phyloP scores from a whole-genome alignment of 2,113 vertebrate genomes.

The Albula goreensis region DNA sequence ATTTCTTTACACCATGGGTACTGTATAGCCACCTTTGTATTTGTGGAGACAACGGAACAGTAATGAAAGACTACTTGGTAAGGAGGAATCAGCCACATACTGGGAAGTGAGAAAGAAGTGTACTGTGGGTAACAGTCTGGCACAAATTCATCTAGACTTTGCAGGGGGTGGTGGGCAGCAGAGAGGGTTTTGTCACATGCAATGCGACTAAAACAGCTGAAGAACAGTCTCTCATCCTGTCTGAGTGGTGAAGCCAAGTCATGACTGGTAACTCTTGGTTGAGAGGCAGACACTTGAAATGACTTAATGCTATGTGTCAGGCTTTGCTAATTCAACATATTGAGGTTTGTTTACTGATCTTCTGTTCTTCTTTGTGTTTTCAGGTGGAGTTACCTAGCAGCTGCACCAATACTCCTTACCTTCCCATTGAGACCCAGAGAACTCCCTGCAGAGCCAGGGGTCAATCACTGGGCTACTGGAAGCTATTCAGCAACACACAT shows the following conservation, averaged over 20 bases:
- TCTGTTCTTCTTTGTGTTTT: neutral
- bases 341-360: neutral
- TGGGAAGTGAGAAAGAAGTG: neutral
- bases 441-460: neutral
- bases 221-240: neutral
- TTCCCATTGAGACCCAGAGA: neutral
- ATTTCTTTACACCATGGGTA: neutral
- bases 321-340: neutral
- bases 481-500: neutral
- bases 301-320: neutral
- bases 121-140: neutral
- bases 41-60: neutral
- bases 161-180: too few species aligned
- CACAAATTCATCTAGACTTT: too few species aligned
- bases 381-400: slow-evolving; percentile 11
- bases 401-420: slow-evolving; percentile 2
- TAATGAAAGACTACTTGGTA: neutral
- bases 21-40: neutral
- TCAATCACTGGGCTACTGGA: neutral
- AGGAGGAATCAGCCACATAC: neutral
- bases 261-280: too few species aligned
- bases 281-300: neutral
- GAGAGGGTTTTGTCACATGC: too few species aligned
- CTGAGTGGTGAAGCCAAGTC: neutral
- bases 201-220: too few species aligned